Conservation (phyloP, 1,140 invertebrate genomes). For the Brachionus paranguensis region DNA sequence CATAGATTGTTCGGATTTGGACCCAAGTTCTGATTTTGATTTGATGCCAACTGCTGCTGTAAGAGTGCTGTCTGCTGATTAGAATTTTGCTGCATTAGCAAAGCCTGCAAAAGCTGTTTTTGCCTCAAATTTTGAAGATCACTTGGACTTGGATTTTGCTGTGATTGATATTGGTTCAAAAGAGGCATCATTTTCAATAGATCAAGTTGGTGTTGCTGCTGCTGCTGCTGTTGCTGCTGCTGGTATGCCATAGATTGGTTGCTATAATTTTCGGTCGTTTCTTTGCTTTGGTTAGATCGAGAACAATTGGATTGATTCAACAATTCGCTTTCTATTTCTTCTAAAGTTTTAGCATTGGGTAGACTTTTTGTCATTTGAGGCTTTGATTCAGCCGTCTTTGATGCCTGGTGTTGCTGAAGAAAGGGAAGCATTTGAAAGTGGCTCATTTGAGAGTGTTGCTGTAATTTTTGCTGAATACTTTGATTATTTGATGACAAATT, state of each 20-base stretch:
- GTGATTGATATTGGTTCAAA: background rate
- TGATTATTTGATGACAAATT: background rate
- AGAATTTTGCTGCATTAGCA: background rate
- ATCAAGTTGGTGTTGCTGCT: background rate
- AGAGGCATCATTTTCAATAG: background rate
- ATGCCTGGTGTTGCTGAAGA: background rate
- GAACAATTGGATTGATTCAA: slow-evolving; percentile 1
- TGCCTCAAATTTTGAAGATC: background rate
- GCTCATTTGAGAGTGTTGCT: background rate
- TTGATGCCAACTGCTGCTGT: background rate
- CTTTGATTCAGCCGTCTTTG: background rate
- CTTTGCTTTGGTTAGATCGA: background rate
- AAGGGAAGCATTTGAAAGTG: background rate
- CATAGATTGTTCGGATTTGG: background rate
- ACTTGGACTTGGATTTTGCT: background rate
- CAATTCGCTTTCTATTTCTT: slow-evolving; percentile 35
- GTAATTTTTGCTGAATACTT: background rate
- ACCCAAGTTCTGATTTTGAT: background rate
- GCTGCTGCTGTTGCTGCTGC: background rate
- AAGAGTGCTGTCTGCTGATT: background rate
- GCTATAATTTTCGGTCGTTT: background rate
- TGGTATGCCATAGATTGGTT: background rate
- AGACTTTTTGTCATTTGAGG: slow-evolving; percentile 8
- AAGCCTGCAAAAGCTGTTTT: background rate
- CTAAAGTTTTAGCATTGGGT: slow-evolving; percentile 36